Conservation (phyloP, 2,888 invertebrate species). For the Mongoloraphidia duomilia region DNA sequence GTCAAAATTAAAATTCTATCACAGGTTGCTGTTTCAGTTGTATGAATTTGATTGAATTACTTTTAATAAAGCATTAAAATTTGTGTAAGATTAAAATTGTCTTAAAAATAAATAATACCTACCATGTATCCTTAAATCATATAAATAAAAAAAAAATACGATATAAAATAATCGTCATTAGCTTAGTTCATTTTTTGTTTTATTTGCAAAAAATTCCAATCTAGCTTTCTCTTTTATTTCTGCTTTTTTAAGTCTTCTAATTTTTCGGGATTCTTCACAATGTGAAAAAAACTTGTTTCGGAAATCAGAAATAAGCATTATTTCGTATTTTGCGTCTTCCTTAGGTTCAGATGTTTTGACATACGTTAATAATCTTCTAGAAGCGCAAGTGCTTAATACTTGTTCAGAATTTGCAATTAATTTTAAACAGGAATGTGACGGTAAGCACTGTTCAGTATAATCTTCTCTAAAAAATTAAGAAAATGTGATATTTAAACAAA, state of each 20-base stretch:
- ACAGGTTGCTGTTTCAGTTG: no score
- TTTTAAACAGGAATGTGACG: constrained; percentile 62
- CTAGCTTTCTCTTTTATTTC: constrained; percentile 28
- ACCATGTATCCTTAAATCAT: neutral
- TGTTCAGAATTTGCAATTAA: constrained; percentile 83
- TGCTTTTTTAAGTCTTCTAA: constrained; percentile 36
- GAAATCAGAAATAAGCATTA: constrained; percentile 31
- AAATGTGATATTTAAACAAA: neutral
- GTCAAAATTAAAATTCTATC: no score
- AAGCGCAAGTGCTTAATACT: constrained; percentile 61
- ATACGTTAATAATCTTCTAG: constrained; percentile 74
- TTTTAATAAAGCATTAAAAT: no score
- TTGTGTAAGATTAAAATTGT: no score
- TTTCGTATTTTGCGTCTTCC: constrained; percentile 21
- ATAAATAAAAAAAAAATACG: neutral
- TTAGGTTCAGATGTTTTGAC: constrained; percentile 51
- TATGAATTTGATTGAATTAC: no score
- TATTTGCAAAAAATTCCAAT: constrained; percentile 20
- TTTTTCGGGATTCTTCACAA: constrained; percentile 49
- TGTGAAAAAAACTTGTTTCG: constrained; percentile 57
- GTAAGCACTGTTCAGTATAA: constrained; percentile 57
- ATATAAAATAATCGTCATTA: neutral
- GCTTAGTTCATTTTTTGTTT: neutral
- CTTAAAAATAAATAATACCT: neutral
- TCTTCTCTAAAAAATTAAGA: constrained; percentile 41